Evolutionary conservation across 2,797 vertebrate species (phyloP).

Genomic region (Sphenopsis melanotis): DNA sequence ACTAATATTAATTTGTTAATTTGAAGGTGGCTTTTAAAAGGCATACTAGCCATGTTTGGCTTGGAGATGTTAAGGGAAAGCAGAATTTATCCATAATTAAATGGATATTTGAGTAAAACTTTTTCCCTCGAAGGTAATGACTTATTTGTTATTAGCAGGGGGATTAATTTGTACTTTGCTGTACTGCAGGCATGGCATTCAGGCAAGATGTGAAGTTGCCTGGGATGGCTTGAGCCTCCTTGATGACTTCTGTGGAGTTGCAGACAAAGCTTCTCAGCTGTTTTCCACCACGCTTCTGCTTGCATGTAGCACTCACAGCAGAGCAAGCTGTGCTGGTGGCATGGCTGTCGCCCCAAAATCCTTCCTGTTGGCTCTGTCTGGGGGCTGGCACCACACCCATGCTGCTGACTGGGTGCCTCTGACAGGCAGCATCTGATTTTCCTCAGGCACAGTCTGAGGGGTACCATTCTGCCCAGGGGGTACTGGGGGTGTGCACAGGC

Average conservation of each 20-base stretch:
- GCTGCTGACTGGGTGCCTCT: not conserved
- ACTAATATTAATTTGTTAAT: not conserved
- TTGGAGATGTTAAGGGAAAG: not conserved
- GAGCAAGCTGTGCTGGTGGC: not conserved
- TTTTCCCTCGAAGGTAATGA: not conserved
- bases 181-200: not conserved
- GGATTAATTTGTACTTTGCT: not conserved
- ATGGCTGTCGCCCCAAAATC: not conserved
- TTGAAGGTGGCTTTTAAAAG: not conserved
- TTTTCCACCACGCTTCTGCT: not conserved
- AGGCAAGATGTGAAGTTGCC: not conserved
- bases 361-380: not conserved
- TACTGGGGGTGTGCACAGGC: fast-evolving
- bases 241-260: not conserved
- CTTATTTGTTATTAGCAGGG: not conserved
- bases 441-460: not conserved
- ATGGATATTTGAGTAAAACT: not conserved
- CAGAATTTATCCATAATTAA: not conserved
- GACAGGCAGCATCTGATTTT: not conserved
- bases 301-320: not conserved
- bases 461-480: fast-evolving
- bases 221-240: not conserved
- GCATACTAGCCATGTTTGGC: not conserved
- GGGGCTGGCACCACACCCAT: not conserved
- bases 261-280: not conserved